Conservation (phyloP, 2,888 invertebrate genomes). For the Dasypolia templi region DNA sequence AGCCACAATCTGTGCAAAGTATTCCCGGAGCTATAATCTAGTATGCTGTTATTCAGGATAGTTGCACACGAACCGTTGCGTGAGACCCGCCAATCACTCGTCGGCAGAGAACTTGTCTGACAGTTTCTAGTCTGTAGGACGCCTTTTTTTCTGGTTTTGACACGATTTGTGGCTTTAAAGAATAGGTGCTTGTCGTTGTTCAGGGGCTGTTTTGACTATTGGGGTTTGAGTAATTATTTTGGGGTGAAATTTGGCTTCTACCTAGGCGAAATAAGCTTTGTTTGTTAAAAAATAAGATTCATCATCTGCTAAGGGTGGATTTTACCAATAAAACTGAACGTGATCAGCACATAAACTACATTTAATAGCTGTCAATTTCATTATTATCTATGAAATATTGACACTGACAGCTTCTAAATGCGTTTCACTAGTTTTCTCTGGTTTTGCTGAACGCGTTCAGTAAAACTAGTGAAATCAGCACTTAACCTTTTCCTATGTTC, state of each 20-base stretch:
- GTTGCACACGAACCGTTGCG: slow-evolving; percentile 76
- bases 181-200: slow-evolving; percentile 8
- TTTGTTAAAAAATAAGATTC: no score
- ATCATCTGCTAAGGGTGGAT: no score
- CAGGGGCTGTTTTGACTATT: slow-evolving; percentile 10
- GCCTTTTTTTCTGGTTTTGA: slow-evolving; percentile 28
- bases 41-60: slow-evolving; percentile 69
- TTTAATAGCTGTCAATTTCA: no score
- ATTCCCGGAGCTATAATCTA: slow-evolving; percentile 49
- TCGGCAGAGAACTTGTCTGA: slow-evolving; percentile 50
- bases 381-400: no score
- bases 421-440: no score
- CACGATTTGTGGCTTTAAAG: slow-evolving; percentile 33
- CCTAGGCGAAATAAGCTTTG: not conserved
- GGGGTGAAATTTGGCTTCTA: not conserved
- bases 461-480: no score
- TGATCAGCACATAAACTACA: no score
- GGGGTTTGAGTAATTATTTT: not conserved
- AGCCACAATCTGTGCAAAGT: slow-evolving; percentile 57
- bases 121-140: slow-evolving; percentile 53
- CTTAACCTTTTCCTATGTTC: no score
- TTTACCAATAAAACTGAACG: no score
- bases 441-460: no score
- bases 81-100: slow-evolving; percentile 71
- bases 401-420: no score